Conservation (phyloP, 2,113 vertebrate species). For the Hemicordylus capensis region DNA sequence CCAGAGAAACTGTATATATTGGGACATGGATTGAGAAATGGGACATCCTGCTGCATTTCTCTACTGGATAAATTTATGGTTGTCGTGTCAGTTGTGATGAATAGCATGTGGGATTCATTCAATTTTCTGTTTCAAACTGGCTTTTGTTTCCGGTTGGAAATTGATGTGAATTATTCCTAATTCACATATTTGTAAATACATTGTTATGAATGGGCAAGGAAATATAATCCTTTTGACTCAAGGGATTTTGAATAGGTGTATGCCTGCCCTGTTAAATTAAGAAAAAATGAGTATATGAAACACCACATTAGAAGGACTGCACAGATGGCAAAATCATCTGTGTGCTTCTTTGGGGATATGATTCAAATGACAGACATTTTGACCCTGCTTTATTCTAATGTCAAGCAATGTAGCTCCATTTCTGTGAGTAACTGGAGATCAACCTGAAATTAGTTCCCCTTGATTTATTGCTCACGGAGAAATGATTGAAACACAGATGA, state of each 20-base stretch:
- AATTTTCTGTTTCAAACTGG: background rate
- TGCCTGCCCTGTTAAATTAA: background rate
- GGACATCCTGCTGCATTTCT: background rate
- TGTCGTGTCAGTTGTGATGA: too few species aligned
- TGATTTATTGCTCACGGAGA: background rate
- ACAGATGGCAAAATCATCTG: background rate
- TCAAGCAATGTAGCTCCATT: background rate
- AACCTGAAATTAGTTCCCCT: slow-evolving; percentile 8
- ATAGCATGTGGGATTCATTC: background rate
- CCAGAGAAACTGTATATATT: too few species aligned
- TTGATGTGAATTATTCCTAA: background rate
- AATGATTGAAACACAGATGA: slow-evolving; percentile 11
- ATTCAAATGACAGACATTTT: background rate
- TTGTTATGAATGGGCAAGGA: background rate
- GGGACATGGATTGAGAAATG: background rate
- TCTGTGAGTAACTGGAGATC: slow-evolving; percentile 5
- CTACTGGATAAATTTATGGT: too few species aligned
- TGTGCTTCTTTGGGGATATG: background rate
- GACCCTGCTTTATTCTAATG: slow-evolving; percentile 10
- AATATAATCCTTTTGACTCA: background rate
- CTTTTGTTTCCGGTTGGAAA: background rate
- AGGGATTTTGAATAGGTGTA: background rate
- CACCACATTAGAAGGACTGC: background rate
- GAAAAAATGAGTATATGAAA: background rate
- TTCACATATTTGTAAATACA: background rate